A percentile compares a stretch with the other conserved stretches of the same genome.
phyloP scores from a whole-genome alignment of 2,797 vertebrate genomes.

The Ambastaia sidthimunki region DNA sequence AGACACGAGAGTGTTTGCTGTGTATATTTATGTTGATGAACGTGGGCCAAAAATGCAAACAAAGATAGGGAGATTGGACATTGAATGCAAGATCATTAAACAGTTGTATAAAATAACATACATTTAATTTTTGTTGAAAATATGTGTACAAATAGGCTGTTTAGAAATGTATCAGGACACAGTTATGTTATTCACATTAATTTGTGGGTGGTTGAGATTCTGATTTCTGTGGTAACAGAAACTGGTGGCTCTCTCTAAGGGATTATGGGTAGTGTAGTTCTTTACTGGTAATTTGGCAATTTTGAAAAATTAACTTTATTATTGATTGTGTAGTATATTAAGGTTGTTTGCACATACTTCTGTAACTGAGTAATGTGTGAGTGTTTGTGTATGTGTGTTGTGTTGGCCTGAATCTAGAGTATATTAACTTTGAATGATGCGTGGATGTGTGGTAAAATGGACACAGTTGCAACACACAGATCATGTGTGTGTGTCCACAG shows the following conservation, averaged over 20 bases:
- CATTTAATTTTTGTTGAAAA: too few relatives aligned
- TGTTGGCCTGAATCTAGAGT: background rate
- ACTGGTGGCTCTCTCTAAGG: too few relatives aligned
- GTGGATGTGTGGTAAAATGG: background rate
- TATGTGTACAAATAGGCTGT: too few relatives aligned
- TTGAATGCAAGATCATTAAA: too few relatives aligned
- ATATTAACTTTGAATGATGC: constrained; percentile 8
- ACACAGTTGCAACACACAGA: constrained; percentile 45
- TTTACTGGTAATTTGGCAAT: background rate
- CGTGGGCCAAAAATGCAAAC: background rate
- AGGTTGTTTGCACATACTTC: background rate
- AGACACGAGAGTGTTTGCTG: background rate
- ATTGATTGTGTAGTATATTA: background rate
- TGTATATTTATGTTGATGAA: background rate
- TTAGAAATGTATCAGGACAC: too few relatives aligned
- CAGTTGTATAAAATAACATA: too few relatives aligned
- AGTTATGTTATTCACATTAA: too few relatives aligned
- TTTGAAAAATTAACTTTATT: background rate
- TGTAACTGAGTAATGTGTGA: background rate
- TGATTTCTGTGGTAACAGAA: too few relatives aligned
- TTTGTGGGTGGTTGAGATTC: too few relatives aligned
- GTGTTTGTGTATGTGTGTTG: background rate
- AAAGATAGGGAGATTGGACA: background rate
- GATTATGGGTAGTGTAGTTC: background rate
- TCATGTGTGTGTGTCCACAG: constrained; percentile 71